A percentile compares a stretch with the other conserved stretches of the same genome.
Conservation (phyloP, 2,113 vertebrate species). For the Mobula hypostoma region DNA sequence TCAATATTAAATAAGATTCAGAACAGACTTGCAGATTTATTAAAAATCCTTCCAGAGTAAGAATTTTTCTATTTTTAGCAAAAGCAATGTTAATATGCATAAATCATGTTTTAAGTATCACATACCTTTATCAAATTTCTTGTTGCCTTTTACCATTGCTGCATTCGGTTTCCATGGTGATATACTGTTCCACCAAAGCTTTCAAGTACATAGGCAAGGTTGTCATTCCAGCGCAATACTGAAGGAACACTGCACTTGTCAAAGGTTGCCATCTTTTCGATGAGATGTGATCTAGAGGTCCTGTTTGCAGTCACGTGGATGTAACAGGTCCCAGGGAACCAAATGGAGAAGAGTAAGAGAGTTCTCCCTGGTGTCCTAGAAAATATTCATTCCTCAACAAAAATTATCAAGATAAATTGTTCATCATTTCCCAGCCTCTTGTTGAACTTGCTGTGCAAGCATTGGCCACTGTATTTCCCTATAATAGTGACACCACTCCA, state of each 20-base stretch:
- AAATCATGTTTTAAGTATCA: background rate
- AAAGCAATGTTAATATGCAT: background rate
- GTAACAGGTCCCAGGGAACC: too few species aligned
- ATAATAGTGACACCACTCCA: background rate
- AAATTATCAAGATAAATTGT: background rate
- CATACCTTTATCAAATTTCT: background rate
- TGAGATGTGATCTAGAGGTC: background rate
- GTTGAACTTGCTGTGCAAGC: background rate
- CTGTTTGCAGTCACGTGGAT: background rate
- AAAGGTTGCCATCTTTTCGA: background rate
- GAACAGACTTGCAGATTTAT: background rate
- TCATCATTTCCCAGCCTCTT: background rate
- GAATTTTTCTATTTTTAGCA: background rate
- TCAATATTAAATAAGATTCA: background rate
- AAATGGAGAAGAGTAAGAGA: too few species aligned
- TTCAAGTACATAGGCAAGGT: background rate
- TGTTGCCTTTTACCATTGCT: background rate
- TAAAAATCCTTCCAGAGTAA: background rate
- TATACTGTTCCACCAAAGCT: background rate
- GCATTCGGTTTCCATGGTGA: background rate
- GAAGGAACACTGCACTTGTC: background rate
- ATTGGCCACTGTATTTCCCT: background rate
- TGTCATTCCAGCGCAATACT: background rate
- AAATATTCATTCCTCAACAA: too few species aligned
- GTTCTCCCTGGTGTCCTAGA: too few species aligned